Base-by-base conservation (phyloP, 2,888 invertebrate genomes). In the Tiphia femorata region DNA sequence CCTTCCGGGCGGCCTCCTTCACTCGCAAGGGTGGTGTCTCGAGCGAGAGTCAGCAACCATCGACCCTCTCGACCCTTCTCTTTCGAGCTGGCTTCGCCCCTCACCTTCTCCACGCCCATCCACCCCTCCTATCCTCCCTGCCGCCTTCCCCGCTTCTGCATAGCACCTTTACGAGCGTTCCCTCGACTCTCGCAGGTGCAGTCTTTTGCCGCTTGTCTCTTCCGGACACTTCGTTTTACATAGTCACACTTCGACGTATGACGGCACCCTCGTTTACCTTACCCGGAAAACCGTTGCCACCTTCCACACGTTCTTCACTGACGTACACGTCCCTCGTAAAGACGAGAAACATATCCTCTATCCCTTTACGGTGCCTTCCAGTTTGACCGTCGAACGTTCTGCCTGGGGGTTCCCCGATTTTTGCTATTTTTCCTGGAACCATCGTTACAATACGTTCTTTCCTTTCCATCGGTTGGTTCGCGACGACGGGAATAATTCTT, bases 181-280 rank as follows among this genome's bases (percentile, higher is more conserved):
- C 20, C 21, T 20, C 47, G 14, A 27, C 44, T 43, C 27, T 10
- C 17, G 17, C 33, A n/a, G 33, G 33, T 6, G 14, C 30, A 16
- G 44, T 44, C 44, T 44, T 44, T 44, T 44, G 30, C 30, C 44
- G 44, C 44, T 44, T 44, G 57, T 38, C 19, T 54, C 44, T 57
- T 48, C 55, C 57, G 57, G 59, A 57, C 59, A 59, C 57, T 59
- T 57, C 55, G 57, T 48, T 59, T 59, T 59, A 50, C 59, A 59
- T 59, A 59, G 30, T 47, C 42, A 29, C 27, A 37, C 50, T 47
- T 54, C 48, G 54, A 56, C 47, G 49, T 40, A 56, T 38, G n/a
- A n/a, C 41, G 57, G 48, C 48, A 58, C 41, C 46, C 43, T 53
- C 57, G 57, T 40, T 52, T 52, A 46, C 52, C 46, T 21, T 38